These are phyloP conservation scores for Podargus strigoides DNA, from an alignment of 2,797 vertebrate genomes.

Conservation along the genomic window DNA sequence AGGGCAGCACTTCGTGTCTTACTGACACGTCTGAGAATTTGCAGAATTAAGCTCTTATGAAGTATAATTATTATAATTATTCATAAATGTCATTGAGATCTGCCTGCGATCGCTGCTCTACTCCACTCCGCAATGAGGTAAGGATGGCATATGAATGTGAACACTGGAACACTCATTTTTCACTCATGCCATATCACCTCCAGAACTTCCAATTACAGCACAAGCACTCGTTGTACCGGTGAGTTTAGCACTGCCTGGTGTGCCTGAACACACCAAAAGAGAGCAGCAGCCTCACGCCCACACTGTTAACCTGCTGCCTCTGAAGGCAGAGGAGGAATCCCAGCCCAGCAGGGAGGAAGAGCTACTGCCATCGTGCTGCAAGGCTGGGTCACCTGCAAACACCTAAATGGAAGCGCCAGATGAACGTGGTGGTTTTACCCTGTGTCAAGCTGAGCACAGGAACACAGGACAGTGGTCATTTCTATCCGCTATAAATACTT, in stretches of 20 bases:
- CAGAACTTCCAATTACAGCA: background rate
- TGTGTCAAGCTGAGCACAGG: background rate
- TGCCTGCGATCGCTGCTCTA: background rate
- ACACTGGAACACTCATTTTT: background rate
- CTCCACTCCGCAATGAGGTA: background rate
- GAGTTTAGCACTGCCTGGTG: background rate
- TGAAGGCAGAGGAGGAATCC: background rate
- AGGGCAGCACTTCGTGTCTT: background rate
- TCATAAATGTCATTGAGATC: background rate
- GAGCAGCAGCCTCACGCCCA: background rate
- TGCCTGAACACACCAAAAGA: background rate
- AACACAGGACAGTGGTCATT: rapidly evolving
- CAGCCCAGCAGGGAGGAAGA: background rate
- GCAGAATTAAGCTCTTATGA: background rate
- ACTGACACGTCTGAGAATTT: background rate
- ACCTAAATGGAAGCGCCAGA: background rate
- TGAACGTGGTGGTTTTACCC: rapidly evolving
- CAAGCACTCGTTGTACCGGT: background rate
- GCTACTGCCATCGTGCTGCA: background rate
- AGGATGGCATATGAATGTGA: background rate
- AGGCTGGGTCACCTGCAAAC: background rate
- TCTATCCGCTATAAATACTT: background rate
- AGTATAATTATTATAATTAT: slow-evolving; percentile 7
- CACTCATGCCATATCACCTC: background rate
- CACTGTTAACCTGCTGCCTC: background rate